Evolutionary conservation across 2,888 invertebrate genomes (phyloP).

Genomic region (Alcis repandata): DNA sequence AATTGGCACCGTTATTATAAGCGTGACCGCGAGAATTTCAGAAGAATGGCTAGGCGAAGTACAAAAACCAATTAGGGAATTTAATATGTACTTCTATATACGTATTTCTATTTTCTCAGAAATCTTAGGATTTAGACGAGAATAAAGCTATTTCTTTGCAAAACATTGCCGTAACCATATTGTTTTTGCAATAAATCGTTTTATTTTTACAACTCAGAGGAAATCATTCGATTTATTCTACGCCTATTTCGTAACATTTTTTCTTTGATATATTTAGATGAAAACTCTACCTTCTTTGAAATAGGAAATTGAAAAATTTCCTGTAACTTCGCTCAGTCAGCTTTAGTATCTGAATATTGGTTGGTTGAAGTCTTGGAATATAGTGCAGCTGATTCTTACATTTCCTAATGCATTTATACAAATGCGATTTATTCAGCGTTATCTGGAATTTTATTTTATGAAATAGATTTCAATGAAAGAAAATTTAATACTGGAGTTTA

Average conservation of each 20-base stretch:
- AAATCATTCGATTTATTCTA: neutral
- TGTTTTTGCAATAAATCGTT: slow-evolving; percentile 6
- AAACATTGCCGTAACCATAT: neutral
- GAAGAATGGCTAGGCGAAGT: too few species aligned
- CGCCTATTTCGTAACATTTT: neutral
- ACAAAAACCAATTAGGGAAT: too few species aligned
- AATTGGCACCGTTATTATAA: too few species aligned
- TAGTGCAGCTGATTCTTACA: neutral
- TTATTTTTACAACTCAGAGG: neutral
- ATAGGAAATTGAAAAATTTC: slow-evolving; percentile 4
- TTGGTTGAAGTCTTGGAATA: neutral
- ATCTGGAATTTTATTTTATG: neutral
- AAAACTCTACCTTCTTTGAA: neutral
- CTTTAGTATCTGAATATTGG: neutral
- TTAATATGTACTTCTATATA: too few species aligned
- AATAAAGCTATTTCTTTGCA: neutral
- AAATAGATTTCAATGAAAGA: neutral
- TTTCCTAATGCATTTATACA: slow-evolving; percentile 9
- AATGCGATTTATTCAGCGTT: neutral
- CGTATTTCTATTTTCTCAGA: too few species aligned
- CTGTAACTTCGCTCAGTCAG: neutral
- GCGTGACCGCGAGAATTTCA: too few species aligned
- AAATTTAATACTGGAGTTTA: too few species aligned
- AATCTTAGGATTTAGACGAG: neutral
- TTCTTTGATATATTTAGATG: neutral